Base-by-base conservation (phyloP, 2,888 invertebrate species). In the Ypsolopha sequella region DNA sequence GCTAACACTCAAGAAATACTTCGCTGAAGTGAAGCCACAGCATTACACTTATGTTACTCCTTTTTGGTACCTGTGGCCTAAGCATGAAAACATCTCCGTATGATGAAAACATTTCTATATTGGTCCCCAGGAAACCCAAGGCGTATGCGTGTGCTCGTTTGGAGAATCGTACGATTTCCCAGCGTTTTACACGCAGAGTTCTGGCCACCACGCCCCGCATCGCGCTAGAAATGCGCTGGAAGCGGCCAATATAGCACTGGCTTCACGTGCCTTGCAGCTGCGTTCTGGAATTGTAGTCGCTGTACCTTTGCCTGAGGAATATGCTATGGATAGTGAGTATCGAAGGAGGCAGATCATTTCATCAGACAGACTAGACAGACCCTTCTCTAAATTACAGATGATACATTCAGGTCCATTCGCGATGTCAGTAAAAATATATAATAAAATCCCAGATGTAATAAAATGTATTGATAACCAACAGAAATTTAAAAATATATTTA, bases 141-240 rank as follows among this genome's bases (percentile, higher is more conserved):
- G 98, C 0, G 97, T 98, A 1, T 94, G 95, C 62, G 97, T 98
- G 0, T 91, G 93, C 38, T 91, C 93, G 0, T 93, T 91, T 58
- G 93, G 94, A 0, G 76, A 87, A n/a, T 75, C 88, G 0, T 75
- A 78, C 0, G 89, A 91, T 10, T 99, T 99, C 77, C 99, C 99
- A 0, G 96, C 97, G 41, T 99, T 99, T 82, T 99, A 97, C 79
- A 93, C 94, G 0, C 79, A 89, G 6, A 85, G 89, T 53, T 97
- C 97, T 59, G 93, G 93, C 0, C 88, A 80, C 57, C 80, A 80
- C 52, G 91, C 94, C 0, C 95, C 96, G 0, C 92, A 94, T 65
- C 89, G 89, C 61, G 89, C 95, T 0, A 56, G 77, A 0, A 80
- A 84, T 51, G 80, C 93, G 0, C 51, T 60, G 6, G 90, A 93